phyloP scores from a whole-genome alignment of 2,113 vertebrate genomes.

The Strigops habroptila region DNA sequence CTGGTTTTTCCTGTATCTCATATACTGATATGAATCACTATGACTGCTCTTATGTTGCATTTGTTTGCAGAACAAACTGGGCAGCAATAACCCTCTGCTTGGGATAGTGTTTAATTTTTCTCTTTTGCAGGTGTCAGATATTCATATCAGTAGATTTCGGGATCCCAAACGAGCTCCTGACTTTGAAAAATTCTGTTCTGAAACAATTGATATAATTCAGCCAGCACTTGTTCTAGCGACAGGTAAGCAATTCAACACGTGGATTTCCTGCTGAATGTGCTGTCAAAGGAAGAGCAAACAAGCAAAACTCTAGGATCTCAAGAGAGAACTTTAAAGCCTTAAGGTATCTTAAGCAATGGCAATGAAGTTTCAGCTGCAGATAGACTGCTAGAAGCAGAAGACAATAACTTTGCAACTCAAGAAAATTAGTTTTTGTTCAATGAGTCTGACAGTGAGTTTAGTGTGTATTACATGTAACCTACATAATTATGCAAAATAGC shows the following conservation, averaged over 20 bases:
- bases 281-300: neutral
- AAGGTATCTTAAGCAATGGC: neutral
- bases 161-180: constrained; percentile 84
- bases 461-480: neutral
- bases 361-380: neutral
- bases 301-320: neutral
- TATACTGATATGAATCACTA: neutral
- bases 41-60: neutral
- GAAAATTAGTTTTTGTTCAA: neutral
- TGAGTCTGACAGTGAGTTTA: neutral
- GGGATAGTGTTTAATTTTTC: neutral
- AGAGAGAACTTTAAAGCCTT: neutral
- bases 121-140: constrained; percentile 85
- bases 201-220: constrained; percentile 86
- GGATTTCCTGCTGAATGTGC: neutral
- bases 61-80: neutral
- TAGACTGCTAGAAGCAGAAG: neutral
- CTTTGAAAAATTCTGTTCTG: constrained; percentile 92
- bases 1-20: neutral
- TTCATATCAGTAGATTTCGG: constrained; percentile 91
- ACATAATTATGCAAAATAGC: neutral
- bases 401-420: neutral
- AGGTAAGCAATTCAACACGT: constrained; percentile 74
- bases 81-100: neutral
- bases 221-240: constrained; percentile 91